Percentiles rank a stretch among this genome's conserved stretches.
Conservation (phyloP, 2,113 vertebrate genomes). For the Entelurus aequoreus region DNA sequence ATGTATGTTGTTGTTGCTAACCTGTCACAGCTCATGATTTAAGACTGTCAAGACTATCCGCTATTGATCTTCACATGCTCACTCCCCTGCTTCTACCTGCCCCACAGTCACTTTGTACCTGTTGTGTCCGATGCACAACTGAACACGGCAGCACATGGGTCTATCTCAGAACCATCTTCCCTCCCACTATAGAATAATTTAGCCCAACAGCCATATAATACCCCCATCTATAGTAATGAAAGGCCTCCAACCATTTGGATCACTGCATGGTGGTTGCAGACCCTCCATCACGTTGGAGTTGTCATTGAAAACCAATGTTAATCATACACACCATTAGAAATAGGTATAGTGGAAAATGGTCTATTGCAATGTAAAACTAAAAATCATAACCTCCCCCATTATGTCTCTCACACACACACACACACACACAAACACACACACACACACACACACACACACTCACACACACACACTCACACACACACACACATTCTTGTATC, state of each 20-base stretch:
- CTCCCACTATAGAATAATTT: constrained; percentile 62
- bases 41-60: constrained; percentile 28
- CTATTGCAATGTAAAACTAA: constrained; percentile 2
- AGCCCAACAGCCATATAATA: constrained; percentile 70
- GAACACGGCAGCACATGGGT: constrained; percentile 56
- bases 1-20: constrained; percentile 11
- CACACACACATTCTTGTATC: too few species aligned
- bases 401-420: background rate
- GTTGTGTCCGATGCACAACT: constrained; percentile 51
- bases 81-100: constrained; percentile 38
- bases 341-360: constrained; percentile 1
- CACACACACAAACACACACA: background rate
- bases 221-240: constrained; percentile 75
- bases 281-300: constrained; percentile 41
- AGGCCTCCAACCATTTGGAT: constrained; percentile 58
- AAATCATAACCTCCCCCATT: constrained; percentile 5
- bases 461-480: too few species aligned
- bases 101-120: constrained; percentile 54
- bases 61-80: constrained; percentile 42
- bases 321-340: constrained; percentile 4
- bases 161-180: constrained; percentile 48
- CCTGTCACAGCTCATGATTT: constrained; percentile 43
- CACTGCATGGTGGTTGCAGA: constrained; percentile 36
- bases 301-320: constrained; percentile 15
- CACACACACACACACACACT: too few species aligned